Percentiles rank a stretch among this genome's conserved stretches.
Conservation (phyloP, 2,888 invertebrate genomes). For the Subacronicta megacephala region DNA sequence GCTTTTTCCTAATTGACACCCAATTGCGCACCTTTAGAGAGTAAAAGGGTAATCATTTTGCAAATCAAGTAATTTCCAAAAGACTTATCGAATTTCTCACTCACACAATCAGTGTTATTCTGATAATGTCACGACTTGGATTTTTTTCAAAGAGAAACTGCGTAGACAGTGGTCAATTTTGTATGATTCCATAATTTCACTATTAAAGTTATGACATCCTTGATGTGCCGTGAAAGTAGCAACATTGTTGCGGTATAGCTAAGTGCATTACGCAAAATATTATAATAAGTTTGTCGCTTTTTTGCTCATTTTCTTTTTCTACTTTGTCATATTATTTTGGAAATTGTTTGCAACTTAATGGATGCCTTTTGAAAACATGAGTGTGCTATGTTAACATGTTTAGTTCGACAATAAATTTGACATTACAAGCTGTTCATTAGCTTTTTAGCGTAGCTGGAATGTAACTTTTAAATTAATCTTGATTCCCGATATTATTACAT, state of each 20-base stretch:
- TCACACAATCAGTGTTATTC: slow-evolving; percentile 42
- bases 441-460: too few relatives aligned
- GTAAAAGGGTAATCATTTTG: slow-evolving; percentile 31
- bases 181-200: slow-evolving; percentile 38
- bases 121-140: slow-evolving; percentile 43
- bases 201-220: slow-evolving; percentile 36
- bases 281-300: slow-evolving; percentile 36
- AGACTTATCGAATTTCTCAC: slow-evolving; percentile 48
- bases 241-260: slow-evolving; percentile 26
- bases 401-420: too few relatives aligned
- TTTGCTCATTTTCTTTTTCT: slow-evolving; percentile 29
- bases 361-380: too few relatives aligned
- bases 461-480: too few relatives aligned
- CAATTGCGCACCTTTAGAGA: slow-evolving; percentile 8
- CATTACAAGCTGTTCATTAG: too few relatives aligned
- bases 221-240: slow-evolving; percentile 46
- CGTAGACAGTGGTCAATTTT: slow-evolving; percentile 36
- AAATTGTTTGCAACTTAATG: not conserved
- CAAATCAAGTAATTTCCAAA: slow-evolving; percentile 26
- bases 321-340: slow-evolving; percentile 28
- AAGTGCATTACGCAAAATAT: slow-evolving; percentile 27
- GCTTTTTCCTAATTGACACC: slow-evolving; percentile 12
- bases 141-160: slow-evolving; percentile 60
- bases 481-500: too few relatives aligned
- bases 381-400: too few relatives aligned